These are phyloP conservation scores for Hipparchia sbordonii DNA, from an alignment of 2,888 invertebrate genomes.

Conservation along the genomic window DNA sequence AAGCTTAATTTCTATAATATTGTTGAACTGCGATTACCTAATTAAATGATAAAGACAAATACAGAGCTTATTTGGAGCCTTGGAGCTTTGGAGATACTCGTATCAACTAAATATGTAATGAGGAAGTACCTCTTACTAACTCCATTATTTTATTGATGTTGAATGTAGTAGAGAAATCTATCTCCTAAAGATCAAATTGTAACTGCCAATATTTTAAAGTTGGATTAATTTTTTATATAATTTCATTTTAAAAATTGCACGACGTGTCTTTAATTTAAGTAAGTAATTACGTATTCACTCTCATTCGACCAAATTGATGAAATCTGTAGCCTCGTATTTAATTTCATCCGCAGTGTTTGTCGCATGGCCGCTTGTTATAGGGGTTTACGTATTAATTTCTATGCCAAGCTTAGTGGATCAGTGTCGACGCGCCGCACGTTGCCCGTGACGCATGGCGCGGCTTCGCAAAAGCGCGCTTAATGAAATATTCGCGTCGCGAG, in stretches of 20 bases:
- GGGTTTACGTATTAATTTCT: constrained; percentile 72
- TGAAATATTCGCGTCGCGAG: constrained; percentile 76
- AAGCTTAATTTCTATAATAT: background rate
- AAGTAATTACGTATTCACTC: constrained; percentile 11
- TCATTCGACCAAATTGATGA: constrained; percentile 11
- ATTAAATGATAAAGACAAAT: background rate
- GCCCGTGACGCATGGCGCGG: constrained; percentile 76
- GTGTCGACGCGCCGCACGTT: constrained; percentile 66
- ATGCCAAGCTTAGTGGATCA: constrained; percentile 75
- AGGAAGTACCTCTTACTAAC: too few relatives aligned
- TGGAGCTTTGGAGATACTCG: background rate
- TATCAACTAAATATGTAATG: background rate
- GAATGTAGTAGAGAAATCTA: background rate
- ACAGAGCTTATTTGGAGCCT: background rate
- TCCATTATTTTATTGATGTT: background rate
- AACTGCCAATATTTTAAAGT: constrained; percentile 1
- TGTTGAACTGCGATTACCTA: background rate
- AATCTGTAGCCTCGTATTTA: constrained; percentile 26
- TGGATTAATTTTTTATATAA: background rate
- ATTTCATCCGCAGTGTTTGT: constrained; percentile 42
- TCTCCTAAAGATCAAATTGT: background rate
- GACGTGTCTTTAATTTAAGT: constrained; percentile 9
- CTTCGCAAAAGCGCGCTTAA: constrained; percentile 69
- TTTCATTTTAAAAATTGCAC: background rate
- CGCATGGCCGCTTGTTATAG: constrained; percentile 56